Evolutionary conservation across 92 coral and sea anemone species (phyloP), one percentile per base, ranked within the genome.

Genomic region (Parazoanthus darwini): DNA sequence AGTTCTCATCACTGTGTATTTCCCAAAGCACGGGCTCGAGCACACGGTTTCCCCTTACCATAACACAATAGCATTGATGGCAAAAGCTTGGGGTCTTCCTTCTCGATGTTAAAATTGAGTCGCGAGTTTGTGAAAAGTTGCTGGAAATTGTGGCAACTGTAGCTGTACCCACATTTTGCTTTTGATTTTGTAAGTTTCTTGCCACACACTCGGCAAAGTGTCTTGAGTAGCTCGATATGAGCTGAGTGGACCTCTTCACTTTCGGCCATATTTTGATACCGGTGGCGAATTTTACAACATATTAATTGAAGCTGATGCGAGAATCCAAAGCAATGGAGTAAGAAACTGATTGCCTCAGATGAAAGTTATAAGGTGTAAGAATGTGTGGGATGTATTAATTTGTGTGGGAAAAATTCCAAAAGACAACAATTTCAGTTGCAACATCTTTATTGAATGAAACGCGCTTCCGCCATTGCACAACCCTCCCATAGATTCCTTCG

Each of bases 11-110:
- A 81, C 54, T 33, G 85, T 80, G 74, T 16, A 54, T 80, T 80
- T 56, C 48, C 85, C 85, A 80, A 54, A 18, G 33, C 18, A 80
- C 73, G 9, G 73, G 73, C 50, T 80, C 26, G 43, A 80, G 42
- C 4, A 29, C 43, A 29, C 46, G 85, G 18, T 80, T 80, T 58
- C 72, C 85, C 6, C 58, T 80, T 2, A 80, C 83, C 85, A 80
- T 54, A 5, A 63, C 85, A 80, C 85, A 80, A 59, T 58, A 80
- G 73, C 72, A 80, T 59, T 54, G 66, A 33, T 80, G 85, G 33
- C 85, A 80, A 18, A 80, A 51, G 38, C 43, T 37, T 37, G 46
- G 71, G 59, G 16, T 78, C 82, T 13, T 78, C 82, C 22, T 78
- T 78, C 59, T 78, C 59, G 16, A 25, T 25, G 82, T 50, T 44